Base-by-base conservation (phyloP, 2,888 invertebrate species). In the Lacanobia oleracea region DNA sequence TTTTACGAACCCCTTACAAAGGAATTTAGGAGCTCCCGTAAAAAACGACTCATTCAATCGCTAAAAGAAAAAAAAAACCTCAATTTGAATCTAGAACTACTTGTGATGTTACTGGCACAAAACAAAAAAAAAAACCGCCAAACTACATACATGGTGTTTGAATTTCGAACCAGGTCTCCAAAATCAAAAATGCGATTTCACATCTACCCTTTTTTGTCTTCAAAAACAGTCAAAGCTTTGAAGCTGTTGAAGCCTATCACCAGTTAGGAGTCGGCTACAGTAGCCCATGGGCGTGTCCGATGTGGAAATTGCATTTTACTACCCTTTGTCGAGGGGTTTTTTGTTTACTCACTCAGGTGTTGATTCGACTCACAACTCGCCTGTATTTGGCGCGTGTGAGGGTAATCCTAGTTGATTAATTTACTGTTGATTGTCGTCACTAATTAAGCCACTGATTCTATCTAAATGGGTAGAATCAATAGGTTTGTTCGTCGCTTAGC, bases 241-340 rank as follows among this genome's bases (percentile, higher is more conserved):
- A 88, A 88, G 88, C 87, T 86, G 83, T 81, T 81, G 84, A 89
- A 87, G 86, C 87, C 82, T 73, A 83, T 82, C 76, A 83, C 79
- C 81, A 86, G 81, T 75, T 74, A 67, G 72, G 61, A 84, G 85
- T 82, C 85, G 63, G 67, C 60, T 71, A 75, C 80, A 76, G 62
- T 72, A 60, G 72, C 40, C 81, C 66, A 81, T 82, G 85, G 88
- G 90, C 83, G 90, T 87, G 89, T 76, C 87, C 85, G 72, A 85
- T 83, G 87, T 87, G 81, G 72, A 89, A 90, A 91, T 91, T 91
- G 90, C 90, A 86, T 86, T 87, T 86, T 84, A 84, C 77, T 79
- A 85, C 84, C 88, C 90, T 90, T 91, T 91, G 90, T 90, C 77
- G 78, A n/a, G 71, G 72, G 79, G 76, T 83, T 85, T 87, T 89